Percentiles rank a stretch among this genome's conserved stretches.
phyloP scores from a whole-genome alignment of 2,113 vertebrate species.

The Parus major region DNA sequence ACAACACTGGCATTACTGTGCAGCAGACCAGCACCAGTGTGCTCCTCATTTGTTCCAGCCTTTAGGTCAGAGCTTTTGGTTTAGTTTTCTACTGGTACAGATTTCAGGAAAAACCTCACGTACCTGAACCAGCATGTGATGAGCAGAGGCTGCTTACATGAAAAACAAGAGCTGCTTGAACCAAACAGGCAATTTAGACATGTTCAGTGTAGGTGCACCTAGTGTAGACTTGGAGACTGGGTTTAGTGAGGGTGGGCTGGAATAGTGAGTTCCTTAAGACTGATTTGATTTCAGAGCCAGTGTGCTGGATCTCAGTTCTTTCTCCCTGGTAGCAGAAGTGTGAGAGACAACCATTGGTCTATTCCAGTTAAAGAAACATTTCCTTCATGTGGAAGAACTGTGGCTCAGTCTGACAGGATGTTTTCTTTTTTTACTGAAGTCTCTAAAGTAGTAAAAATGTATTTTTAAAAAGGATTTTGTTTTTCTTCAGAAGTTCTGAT shows the following conservation, averaged over 20 bases:
- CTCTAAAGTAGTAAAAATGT: background rate
- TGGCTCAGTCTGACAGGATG: background rate
- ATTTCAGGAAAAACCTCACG: background rate
- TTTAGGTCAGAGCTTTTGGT: background rate
- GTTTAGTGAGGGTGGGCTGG: background rate
- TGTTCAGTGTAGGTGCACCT: background rate
- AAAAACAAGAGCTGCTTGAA: background rate
- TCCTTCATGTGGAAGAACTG: background rate
- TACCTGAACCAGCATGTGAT: background rate
- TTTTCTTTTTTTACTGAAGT: background rate
- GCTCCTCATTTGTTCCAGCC: rapidly evolving
- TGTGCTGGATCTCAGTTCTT: background rate
- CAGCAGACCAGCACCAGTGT: background rate
- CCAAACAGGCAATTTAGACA: background rate
- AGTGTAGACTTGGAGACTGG: background rate
- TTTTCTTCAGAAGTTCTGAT: background rate
- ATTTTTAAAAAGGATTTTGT: background rate
- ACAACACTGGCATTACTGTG: background rate
- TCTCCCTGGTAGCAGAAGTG: background rate
- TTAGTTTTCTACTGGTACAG: background rate
- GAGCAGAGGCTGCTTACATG: background rate
- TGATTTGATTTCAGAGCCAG: background rate
- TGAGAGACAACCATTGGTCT: background rate
- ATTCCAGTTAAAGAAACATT: background rate
- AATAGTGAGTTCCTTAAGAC: background rate